Evolutionary conservation across 2,888 invertebrate species (phyloP).

Genomic region (Lasiommata megera): DNA sequence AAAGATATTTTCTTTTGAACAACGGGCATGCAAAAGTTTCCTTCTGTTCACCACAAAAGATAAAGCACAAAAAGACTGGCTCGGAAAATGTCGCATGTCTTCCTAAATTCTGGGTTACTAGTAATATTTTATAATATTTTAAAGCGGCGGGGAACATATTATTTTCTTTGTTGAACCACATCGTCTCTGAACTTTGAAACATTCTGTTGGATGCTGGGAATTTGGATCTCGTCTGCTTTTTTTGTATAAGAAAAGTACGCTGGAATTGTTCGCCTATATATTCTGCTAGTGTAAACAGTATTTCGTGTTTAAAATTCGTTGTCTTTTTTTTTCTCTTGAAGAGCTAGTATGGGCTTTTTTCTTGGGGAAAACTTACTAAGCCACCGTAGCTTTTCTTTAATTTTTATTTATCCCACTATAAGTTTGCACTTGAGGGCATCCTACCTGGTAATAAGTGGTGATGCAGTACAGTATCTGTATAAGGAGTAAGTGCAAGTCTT

Average conservation of each 20-base stretch:
- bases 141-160: conserved; percentile 4
- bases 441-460: too few relatives aligned
- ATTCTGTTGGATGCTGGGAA: neutral
- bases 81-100: conserved; percentile 15
- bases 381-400: too few relatives aligned
- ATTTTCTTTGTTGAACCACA: conserved; percentile 11
- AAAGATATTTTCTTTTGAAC: conserved; percentile 13
- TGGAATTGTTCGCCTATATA: neutral
- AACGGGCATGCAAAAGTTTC: conserved; percentile 13
- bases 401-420: too few relatives aligned
- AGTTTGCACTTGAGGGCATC: too few relatives aligned
- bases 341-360: too few relatives aligned
- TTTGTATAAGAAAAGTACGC: neutral
- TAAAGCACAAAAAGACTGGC: conserved; percentile 4
- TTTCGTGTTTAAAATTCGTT: too few relatives aligned
- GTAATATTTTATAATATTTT: conserved; percentile 17
- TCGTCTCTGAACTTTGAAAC: neutral
- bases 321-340: too few relatives aligned
- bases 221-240: neutral
- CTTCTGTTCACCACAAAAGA: conserved; percentile 13
- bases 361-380: too few relatives aligned
- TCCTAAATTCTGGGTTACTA: conserved; percentile 16
- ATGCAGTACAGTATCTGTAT: too few relatives aligned
- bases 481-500: too few relatives aligned
- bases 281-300: neutral